phyloP scores from a whole-genome alignment of 2,888 invertebrate genomes.

The Nephrocerus scutellatus region DNA sequence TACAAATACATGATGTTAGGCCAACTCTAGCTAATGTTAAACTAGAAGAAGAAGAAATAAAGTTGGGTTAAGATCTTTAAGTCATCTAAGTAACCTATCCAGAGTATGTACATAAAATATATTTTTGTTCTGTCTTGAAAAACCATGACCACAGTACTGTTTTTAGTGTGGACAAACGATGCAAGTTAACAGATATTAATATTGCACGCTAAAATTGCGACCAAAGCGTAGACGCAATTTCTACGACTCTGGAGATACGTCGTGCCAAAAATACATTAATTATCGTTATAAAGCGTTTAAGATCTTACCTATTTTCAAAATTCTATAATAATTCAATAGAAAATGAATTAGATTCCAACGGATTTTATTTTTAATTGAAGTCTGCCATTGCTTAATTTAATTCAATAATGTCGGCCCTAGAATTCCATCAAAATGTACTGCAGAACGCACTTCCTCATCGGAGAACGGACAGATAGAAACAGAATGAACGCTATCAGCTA shows the following conservation, averaged over 20 bases:
- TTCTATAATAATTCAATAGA: slow-evolving; percentile 19
- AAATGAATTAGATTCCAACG: too few relatives aligned
- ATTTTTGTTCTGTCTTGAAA: slow-evolving; percentile 43
- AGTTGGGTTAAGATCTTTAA: background rate
- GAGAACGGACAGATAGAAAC: too few relatives aligned
- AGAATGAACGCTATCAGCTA: too few relatives aligned
- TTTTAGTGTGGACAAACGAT: slow-evolving; percentile 45
- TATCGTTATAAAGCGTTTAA: too few relatives aligned
- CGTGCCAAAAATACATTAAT: slow-evolving; percentile 45
- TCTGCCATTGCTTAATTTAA: too few relatives aligned
- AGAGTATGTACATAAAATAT: too few relatives aligned
- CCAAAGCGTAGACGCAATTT: slow-evolving; percentile 50
- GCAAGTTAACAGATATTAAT: slow-evolving; percentile 46
- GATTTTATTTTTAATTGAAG: too few relatives aligned
- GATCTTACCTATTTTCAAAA: slow-evolving; percentile 26
- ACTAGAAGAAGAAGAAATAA: slow-evolving; percentile 6
- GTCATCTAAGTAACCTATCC: too few relatives aligned
- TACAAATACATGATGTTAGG: slow-evolving; percentile 78
- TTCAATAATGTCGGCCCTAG: too few relatives aligned
- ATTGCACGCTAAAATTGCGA: slow-evolving; percentile 56
- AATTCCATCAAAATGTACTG: too few relatives aligned
- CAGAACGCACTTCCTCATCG: too few relatives aligned
- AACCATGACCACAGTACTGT: slow-evolving; percentile 47
- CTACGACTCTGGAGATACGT: slow-evolving; percentile 56
- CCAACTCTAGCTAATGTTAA: slow-evolving; percentile 27